These are phyloP conservation scores for Plagodis dolabraria DNA, from an alignment of 2,888 invertebrate species.

Conservation along the genomic window DNA sequence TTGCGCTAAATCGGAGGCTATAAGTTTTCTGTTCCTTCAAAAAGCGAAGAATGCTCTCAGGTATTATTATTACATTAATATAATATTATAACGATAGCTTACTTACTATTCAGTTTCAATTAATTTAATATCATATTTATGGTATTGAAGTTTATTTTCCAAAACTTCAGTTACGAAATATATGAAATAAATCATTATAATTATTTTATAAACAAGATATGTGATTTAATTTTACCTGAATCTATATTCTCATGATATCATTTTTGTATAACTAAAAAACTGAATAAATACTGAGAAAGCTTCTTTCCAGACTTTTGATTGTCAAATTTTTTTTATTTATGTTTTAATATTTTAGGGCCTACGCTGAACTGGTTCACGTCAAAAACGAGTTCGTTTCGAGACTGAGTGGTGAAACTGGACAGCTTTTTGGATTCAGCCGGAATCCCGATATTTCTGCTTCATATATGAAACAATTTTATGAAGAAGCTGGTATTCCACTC, in stretches of 20 bases:
- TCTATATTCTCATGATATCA: background rate
- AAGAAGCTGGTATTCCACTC: constrained; percentile 87
- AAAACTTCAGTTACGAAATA: no score
- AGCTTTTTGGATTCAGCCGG: constrained; percentile 82
- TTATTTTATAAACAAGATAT: no score
- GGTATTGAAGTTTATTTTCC: no score
- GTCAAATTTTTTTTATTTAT: background rate
- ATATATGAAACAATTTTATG: constrained; percentile 84
- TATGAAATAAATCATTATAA: no score
- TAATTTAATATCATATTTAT: no score
- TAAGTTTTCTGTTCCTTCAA: constrained; percentile 88
- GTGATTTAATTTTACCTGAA: no score
- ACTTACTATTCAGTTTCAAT: background rate
- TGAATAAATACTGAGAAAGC: no score
- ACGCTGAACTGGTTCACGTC: constrained; percentile 87
- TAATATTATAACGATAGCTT: no score
- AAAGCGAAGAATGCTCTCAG: constrained; percentile 73
- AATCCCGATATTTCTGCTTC: constrained; percentile 75
- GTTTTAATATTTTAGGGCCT: constrained; percentile 65
- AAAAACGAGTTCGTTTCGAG: constrained; percentile 86
- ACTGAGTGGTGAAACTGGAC: constrained; percentile 78
- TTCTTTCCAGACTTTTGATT: no score
- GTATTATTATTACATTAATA: background rate
- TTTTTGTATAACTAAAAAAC: no score
- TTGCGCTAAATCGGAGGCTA: constrained; percentile 90